phyloP scores from a whole-genome alignment of 2,797 vertebrate species.

The Xenops minutus region DNA sequence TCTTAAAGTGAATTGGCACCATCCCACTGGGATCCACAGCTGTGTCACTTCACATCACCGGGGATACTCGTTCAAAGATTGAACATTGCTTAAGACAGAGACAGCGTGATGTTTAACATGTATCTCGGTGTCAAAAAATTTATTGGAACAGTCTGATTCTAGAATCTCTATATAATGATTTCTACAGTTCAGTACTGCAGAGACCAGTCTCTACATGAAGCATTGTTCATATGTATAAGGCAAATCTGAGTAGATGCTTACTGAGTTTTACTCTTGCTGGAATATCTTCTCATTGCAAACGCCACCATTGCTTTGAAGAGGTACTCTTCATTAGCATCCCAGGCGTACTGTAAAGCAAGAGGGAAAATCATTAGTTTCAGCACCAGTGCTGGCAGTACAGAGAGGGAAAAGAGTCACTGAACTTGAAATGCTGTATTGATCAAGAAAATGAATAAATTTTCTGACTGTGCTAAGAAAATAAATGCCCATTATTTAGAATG shows the following conservation, averaged over 20 bases:
- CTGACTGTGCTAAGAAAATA: neutral
- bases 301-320: conserved; percentile 90
- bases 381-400: neutral
- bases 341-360: conserved; percentile 83
- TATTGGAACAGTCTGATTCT: neutral
- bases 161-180: neutral
- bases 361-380: conserved; percentile 16
- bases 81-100: neutral
- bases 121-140: neutral
- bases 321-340: conserved; percentile 88
- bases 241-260: conserved; percentile 73
- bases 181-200: neutral
- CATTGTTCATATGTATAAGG: neutral
- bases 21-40: neutral
- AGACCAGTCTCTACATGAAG: neutral
- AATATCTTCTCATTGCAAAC: conserved; percentile 86
- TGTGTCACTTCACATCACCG: neutral
- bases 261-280: conserved; percentile 73
- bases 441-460: neutral
- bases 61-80: neutral
- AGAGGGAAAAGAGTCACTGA: neutral
- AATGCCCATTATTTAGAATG: neutral
- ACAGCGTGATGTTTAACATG: neutral
- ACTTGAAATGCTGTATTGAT: neutral
- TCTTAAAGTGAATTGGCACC: neutral